A percentile compares a stretch with the other conserved stretches of the same genome.
phyloP scores from a whole-genome alignment of 2,888 invertebrate species.

The Sarcophaga caerulescens region DNA sequence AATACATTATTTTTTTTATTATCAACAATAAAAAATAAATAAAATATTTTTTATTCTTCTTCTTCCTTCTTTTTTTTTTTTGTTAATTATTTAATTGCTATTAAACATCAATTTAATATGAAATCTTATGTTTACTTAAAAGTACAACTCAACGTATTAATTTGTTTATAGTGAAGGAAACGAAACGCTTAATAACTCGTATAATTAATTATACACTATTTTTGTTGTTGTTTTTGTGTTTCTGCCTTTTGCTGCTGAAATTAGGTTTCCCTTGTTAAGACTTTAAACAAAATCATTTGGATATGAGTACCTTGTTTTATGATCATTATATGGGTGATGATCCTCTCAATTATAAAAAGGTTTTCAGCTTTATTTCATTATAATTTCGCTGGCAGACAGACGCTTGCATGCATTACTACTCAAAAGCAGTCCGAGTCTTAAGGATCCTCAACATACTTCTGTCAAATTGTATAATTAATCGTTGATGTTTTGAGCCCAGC shows the following conservation, averaged over 20 bases:
- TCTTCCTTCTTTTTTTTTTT: background rate
- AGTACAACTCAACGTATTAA: conserved; percentile 1
- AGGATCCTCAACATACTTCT: conserved; percentile 65
- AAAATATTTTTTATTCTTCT: too few species aligned
- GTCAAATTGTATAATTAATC: conserved; percentile 68
- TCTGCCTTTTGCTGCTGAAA: conserved; percentile 8
- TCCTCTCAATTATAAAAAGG: conserved; percentile 64
- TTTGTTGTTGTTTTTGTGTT: conserved; percentile 23
- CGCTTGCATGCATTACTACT: conserved; percentile 16
- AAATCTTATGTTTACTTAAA: background rate
- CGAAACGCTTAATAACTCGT: conserved; percentile 28
- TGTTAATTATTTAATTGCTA: background rate
- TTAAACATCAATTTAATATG: conserved; percentile 3
- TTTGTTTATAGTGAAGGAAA: conserved; percentile 3
- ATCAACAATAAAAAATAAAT: background rate
- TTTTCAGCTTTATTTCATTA: conserved; percentile 37
- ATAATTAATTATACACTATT: conserved; percentile 55
- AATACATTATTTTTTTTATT: conserved; percentile 3
- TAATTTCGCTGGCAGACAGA: conserved; percentile 20
- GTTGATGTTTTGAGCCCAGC: conserved; percentile 66
- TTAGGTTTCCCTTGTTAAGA: conserved; percentile 55
- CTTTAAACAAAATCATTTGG: conserved; percentile 57
- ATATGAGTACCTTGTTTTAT: conserved; percentile 13
- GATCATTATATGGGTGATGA: conserved; percentile 62
- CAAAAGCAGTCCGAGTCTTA: conserved; percentile 35